A percentile compares a stretch with the other conserved stretches of the same genome.
Evolutionary conservation across 2,113 vertebrate species (phyloP).

Genomic region (Tonatia bakeri): DNA sequence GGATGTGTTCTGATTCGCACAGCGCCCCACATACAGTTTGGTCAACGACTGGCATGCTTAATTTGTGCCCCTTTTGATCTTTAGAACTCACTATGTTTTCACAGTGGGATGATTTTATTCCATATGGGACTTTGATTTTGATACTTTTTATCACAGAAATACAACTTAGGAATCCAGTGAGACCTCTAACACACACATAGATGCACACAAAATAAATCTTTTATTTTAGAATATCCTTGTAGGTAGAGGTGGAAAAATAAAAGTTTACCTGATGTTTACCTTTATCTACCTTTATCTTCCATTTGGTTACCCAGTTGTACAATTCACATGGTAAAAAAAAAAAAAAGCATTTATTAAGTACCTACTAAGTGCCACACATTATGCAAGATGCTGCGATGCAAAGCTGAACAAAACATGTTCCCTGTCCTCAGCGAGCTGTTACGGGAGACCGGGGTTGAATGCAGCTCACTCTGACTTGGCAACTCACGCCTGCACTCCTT

Average conservation of each 20-base stretch:
- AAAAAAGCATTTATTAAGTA: not conserved
- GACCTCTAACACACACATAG: not conserved
- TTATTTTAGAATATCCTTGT: not conserved
- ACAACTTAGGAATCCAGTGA: not conserved
- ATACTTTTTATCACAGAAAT: not conserved
- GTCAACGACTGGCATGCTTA: not conserved
- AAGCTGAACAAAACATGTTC: not conserved
- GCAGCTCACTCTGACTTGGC: not conserved
- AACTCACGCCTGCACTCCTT: not conserved
- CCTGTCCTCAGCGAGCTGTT: not conserved
- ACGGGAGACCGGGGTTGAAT: not conserved
- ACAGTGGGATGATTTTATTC: conserved; percentile 19
- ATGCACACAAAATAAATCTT: not conserved
- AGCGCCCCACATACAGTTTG: not conserved
- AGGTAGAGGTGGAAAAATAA: not conserved
- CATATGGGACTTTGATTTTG: not conserved
- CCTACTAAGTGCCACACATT: not conserved
- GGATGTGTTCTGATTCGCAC: not conserved
- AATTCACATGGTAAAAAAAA: not conserved
- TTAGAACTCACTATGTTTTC: conserved; percentile 5
- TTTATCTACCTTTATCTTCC: not conserved
- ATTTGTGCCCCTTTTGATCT: not conserved
- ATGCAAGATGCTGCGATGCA: not conserved
- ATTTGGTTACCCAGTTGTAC: not conserved
- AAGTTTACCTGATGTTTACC: not conserved